Evolutionary conservation across 2,113 vertebrate genomes (phyloP), one percentile per base, ranked within the genome.

Genomic region (Euleptes europaea): DNA sequence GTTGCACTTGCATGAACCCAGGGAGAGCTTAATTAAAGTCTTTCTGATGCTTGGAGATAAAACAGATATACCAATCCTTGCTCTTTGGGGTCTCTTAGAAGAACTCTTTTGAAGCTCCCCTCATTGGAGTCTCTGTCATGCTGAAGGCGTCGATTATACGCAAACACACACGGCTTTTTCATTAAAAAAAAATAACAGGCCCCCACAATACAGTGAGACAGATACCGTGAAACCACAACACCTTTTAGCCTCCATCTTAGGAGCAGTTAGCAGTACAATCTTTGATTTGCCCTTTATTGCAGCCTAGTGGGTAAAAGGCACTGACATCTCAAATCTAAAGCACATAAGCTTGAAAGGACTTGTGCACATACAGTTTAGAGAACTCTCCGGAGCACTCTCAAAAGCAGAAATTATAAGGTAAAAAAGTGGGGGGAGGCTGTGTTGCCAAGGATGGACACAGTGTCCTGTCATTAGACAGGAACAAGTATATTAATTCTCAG

Each of bases 1-100:
- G 87, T 86, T 89, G 90, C 88, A 87, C 76, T 89, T 87, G 80
- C 57, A 88, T 23, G 23, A 89, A 94, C 79, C 66, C 75, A 86
- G 84, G 89, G n/a, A 87, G 69, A 90, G 81, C 87, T 94, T 94
- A 94, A 94, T 95, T 95, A 94, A 94, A 93, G 91, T 90, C 88
- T 90, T 93, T 95, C 88, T 85, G 88, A 91, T 93, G 90, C 86
- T 94, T 90, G 93, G 92, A 95, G 90, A 91, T 93, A 87, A 94
- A 95, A 89, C 69, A 92, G 83, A 67, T 42, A 66, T 86, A 93
- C 90, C 91, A 93, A 92, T 90, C 88, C 88, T 89, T 90, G 83
- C 72, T 93, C 82, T 93, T 94, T 88, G 1, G 44, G 78, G 76
- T n/a, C 88, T 93, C 90, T 91, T 93, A 83, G 95, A 93, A 93